Evolutionary conservation across 2,113 vertebrate genomes (phyloP), one percentile per base, ranked within the genome.

Genomic region (Gadus chalcogrammus): DNA sequence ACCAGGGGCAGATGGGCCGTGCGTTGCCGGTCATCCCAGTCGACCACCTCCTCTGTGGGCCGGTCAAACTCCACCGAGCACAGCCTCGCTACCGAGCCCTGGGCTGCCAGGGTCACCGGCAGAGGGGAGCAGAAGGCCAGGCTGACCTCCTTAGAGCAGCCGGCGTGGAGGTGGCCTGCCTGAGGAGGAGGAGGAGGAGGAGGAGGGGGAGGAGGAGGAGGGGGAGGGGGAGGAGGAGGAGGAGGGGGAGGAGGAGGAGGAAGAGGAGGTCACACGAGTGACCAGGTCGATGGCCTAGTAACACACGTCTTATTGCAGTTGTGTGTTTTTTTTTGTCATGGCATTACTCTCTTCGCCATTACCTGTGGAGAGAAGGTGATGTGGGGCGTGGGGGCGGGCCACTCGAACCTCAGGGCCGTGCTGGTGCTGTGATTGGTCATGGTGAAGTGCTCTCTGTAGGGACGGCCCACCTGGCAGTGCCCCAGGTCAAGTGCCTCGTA

Each of bases 91-190:
- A 71, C 94, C 27, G 93, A 27, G 1, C 42, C 64, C 53, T 90
- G 84, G 56, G 69, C 89, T 5, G 16, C 89, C 71, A 96, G 86
- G 69, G 58, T 75, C 48, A 86, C 65, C 0, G 92, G 85, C 0
- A 91, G 13, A 0, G 88, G 89, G 0, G 95, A 92, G 56, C 79
- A 88, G 73, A 98, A 84, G 66, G 89, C 94, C 69, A 94, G 88
- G 0, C 84, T 90, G 72, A 96, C 80, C 52, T 90, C 85, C 82
- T 98, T 98, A 18, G 93, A 78, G 65, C 95, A 96, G 35, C 91
- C 90, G 27, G 94, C 91, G 18, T 95, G 96, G 64, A 99, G 93
- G 67, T 98, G 96, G 58, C 97, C 97, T 1, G 91, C 77, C 94
- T 94, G 74, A 20, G 20, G 20, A 20, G 20, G 20, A 20, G 2